A percentile compares a stretch with the other conserved stretches of the same genome.
phyloP scores from a whole-genome alignment of 2,888 invertebrate genomes.

The Sisyra nigra region DNA sequence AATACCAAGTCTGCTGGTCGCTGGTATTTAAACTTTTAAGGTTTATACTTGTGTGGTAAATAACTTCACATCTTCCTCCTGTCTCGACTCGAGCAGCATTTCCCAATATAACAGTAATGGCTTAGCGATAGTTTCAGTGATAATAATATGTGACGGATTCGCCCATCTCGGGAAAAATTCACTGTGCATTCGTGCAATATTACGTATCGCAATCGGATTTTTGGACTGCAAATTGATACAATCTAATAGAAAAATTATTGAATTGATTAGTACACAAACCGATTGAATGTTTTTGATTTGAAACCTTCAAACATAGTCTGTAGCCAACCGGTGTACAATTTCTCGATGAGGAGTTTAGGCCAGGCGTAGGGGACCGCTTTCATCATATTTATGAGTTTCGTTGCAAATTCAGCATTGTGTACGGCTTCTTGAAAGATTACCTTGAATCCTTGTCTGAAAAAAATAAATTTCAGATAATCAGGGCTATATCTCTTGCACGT shows the following conservation, averaged over 20 bases:
- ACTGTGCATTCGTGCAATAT: constrained; percentile 24
- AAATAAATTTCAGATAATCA: constrained; percentile 8
- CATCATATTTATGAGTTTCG: constrained; percentile 21
- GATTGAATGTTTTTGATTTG: no score
- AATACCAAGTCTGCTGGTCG: no score
- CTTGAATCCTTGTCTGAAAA: constrained; percentile 21
- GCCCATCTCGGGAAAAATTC: constrained; percentile 24
- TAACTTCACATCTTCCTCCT: constrained; percentile 25
- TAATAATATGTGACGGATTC: constrained; percentile 17
- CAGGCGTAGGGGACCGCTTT: constrained; percentile 18
- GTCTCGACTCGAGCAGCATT: constrained; percentile 24
- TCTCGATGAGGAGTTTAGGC: constrained; percentile 14
- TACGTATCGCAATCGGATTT: constrained; percentile 21
- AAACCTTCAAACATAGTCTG: constrained; percentile 22
- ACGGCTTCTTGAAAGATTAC: constrained; percentile 20
- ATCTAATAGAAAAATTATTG: constrained; percentile 11
- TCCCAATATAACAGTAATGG: constrained; percentile 25
- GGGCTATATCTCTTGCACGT: constrained; percentile 2
- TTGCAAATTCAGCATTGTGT: constrained; percentile 19
- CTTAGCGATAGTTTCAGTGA: constrained; percentile 16
- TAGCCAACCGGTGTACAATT: constrained; percentile 18
- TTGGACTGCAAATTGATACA: constrained; percentile 13
- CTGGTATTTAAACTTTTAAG: background rate
- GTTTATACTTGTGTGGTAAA: constrained; percentile 24
- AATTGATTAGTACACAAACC: background rate